Evolutionary conservation across 2,797 vertebrate genomes (phyloP), one percentile per base, ranked within the genome.

Genomic region (Falco berigora): DNA sequence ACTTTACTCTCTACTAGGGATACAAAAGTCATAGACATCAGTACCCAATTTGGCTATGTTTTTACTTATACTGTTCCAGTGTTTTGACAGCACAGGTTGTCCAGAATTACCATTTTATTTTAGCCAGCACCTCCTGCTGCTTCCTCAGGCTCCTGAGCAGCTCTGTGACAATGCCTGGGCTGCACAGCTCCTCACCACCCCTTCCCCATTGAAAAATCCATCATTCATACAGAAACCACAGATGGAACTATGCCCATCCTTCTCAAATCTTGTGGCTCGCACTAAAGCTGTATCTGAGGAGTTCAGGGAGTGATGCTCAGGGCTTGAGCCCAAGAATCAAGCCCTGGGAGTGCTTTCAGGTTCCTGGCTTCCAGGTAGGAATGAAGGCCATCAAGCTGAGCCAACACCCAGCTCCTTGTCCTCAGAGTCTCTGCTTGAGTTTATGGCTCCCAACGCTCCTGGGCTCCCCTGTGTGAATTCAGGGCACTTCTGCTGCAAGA

Each of bases 161-260:
- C 32, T 30, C n/a, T 66, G 38, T 21, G 14, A 27, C n/a, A 30
- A 46, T 32, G 34, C 25, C 36, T 44, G 16, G 17, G 27, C 32
- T 64, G 14, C 58, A 24, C 18, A 32, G 5, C 3, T 71, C 5
- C 21, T 30, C 19, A 9, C 15, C 10, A 14, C 7, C 16, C 18
- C 12, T 28, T 77, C 28, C 18, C 12, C 46, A 21, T 1, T 23
- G 12, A 66, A 72, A 85, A 40, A 30, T 21, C 28, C n/a, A 38
- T 53, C 22, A 28, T 36, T 53, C 24, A 8, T 4, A 4, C 2
- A 21, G 38, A 75, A 59, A 47, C 5, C 23, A 28, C 4, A 7
- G 12, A n/a, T 7, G 7, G 44, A 76, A 38, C 14, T 5, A 62
- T 2, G 10, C 6, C 3, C 9, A 15, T 14, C 0, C 1, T 52